Evolutionary conservation across 2,797 vertebrate species (phyloP).

Genomic region (Leptatherina wallacei): DNA sequence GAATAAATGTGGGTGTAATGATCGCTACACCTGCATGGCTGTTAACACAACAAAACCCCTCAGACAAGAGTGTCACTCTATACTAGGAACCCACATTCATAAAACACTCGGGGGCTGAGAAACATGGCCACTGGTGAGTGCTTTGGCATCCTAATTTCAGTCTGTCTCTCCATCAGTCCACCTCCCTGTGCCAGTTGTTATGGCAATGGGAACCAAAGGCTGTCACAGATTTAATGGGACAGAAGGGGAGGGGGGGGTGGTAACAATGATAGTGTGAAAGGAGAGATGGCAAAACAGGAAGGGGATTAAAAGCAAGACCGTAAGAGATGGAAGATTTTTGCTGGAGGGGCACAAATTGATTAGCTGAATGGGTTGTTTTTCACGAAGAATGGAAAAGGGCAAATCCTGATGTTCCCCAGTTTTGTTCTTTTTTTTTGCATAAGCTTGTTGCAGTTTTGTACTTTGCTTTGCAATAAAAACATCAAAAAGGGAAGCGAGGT

Average conservation of each 20-base stretch:
- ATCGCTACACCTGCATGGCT: conserved; percentile 21
- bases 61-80: conserved; percentile 37
- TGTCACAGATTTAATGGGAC: conserved; percentile 76
- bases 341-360: conserved; percentile 5
- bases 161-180: conserved; percentile 63
- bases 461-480: not conserved
- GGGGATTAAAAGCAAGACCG: conserved; percentile 14
- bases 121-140: conserved; percentile 65
- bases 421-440: not conserved
- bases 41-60: conserved; percentile 52
- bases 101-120: conserved; percentile 52
- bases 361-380: conserved; percentile 1
- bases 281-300: conserved; percentile 14
- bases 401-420: not conserved
- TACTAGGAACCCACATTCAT: conserved; percentile 15
- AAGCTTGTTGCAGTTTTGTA: not conserved
- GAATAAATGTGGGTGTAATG: conserved; percentile 30
- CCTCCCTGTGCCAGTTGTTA: conserved; percentile 73
- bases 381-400: not conserved
- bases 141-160: conserved; percentile 76
- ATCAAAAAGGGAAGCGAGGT: not conserved
- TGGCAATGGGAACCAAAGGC: conserved; percentile 68
- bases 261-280: conserved; percentile 42
- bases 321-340: conserved; percentile 1
- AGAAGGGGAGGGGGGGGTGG: conserved; percentile 21